Percentiles rank a stretch among this genome's conserved stretches.
These are phyloP conservation scores for Mythimna albipuncta DNA, from an alignment of 2,888 invertebrate genomes.

Conservation along the genomic window DNA sequence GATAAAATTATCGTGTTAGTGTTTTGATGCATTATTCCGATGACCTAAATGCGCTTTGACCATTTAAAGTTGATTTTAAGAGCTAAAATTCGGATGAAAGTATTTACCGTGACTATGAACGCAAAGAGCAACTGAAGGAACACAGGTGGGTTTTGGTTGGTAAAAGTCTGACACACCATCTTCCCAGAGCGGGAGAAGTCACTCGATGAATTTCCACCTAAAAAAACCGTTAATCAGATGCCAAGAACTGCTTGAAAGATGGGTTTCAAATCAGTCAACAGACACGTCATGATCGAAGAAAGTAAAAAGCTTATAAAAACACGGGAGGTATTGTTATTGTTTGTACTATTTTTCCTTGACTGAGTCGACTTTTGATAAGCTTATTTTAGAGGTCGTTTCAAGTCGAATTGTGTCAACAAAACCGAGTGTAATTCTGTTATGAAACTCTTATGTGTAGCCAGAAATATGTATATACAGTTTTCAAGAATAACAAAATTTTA, in stretches of 20 bases:
- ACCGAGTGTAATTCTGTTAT: not conserved
- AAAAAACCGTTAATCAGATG: not conserved
- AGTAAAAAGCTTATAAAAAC: not conserved
- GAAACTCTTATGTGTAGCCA: not conserved
- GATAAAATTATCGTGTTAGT: no score
- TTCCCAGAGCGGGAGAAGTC: no score
- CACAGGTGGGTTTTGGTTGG: no score
- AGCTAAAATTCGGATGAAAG: no score
- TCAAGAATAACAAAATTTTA: not conserved
- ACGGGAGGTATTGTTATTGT: conserved; percentile 24
- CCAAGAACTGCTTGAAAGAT: not conserved
- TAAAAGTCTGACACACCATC: no score
- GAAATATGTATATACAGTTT: not conserved
- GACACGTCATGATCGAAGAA: not conserved
- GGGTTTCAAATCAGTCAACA: not conserved
- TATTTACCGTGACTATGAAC: no score
- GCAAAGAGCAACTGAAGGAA: no score
- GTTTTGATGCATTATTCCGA: no score
- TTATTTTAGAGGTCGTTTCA: conserved; percentile 32
- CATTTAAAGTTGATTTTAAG: no score
- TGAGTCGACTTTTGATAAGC: conserved; percentile 23
- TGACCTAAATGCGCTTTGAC: no score
- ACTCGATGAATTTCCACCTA: no score
- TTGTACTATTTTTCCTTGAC: conserved; percentile 30
- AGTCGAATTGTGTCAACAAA: conserved; percentile 28